Evolutionary conservation across 92 coral and sea anemone genomes (phyloP), one percentile per base, ranked within the genome.

Genomic region (Palythoa caribaeorum): DNA sequence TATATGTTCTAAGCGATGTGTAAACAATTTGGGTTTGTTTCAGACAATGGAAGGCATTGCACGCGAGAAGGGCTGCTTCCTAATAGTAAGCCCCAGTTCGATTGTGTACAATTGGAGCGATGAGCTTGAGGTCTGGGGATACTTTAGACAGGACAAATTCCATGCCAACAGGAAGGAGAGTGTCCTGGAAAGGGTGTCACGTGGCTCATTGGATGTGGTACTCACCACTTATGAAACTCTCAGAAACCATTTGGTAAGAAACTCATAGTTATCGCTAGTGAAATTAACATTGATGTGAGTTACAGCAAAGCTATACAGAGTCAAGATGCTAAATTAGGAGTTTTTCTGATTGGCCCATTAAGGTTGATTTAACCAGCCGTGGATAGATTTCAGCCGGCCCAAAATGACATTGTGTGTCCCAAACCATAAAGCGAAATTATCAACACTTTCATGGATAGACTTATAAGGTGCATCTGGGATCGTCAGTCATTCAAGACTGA

Each of bases 41-140:
- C 21, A 75, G 88, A 16, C 72, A 6, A 28, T 72, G 72, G 81
- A 84, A 17, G 37, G 88, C 53, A 60, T 72, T 53, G 40, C 78
- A 47, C 35, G 63, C 2, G 87, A 66, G 36, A 85, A 71, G 71
- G 97, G 97, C 1, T 71, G 89, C 4, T 97, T 97, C 76, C 92
- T 97, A 38, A 87, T 97, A 60, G 98, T 97, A 28, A 92, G 96
- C 52, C 99, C 99, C 78, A 84, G 98, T 39, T 95, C 98, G 38
- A 94, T 94, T 21, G 84, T 97, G 76, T 95, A 94, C 91, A 97
- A 97, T 83, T 97, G 99, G 99, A 90, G 84, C 63, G 99, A 97
- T 8, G 99, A 97, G 77, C 89, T 97, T 65, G 95, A 91, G 90
- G 94, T 96, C 7, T 97, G 99, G 99, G 98, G 99, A 21, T 90